phyloP scores from a whole-genome alignment of 2,113 vertebrate genomes.

The Alces alces region DNA sequence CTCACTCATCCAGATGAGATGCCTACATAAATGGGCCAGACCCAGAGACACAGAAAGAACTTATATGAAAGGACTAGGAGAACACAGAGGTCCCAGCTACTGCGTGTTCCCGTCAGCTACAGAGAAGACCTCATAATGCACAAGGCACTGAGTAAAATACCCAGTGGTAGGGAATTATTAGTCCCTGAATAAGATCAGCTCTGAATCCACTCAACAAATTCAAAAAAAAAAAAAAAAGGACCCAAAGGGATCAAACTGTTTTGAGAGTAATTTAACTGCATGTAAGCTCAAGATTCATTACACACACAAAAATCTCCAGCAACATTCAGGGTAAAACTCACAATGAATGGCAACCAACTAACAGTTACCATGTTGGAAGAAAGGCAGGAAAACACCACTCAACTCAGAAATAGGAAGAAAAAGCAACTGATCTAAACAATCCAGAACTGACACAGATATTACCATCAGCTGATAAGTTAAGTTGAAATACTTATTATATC shows the following conservation, averaged over 20 bases:
- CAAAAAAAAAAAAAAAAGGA: background rate
- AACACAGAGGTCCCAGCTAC: background rate
- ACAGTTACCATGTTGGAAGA: background rate
- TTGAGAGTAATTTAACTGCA: background rate
- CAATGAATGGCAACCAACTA: background rate
- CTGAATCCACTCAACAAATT: background rate
- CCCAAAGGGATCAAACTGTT: background rate
- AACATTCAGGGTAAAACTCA: background rate
- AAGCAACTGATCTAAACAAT: background rate
- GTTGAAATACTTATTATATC: background rate
- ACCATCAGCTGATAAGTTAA: background rate
- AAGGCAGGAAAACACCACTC: background rate
- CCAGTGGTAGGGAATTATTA: background rate
- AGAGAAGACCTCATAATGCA: background rate
- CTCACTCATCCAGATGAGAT: background rate
- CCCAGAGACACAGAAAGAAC: background rate
- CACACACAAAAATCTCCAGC: background rate
- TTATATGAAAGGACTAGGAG: background rate
- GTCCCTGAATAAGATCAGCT: background rate
- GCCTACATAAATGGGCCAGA: no score
- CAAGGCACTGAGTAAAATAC: no score
- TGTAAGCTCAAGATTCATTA: background rate
- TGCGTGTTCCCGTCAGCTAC: background rate
- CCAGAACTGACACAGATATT: background rate
- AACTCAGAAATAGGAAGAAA: background rate